These are phyloP conservation scores for Acromyrmex charruanus DNA, from an alignment of 1,140 invertebrate genomes.

Conservation along the genomic window DNA sequence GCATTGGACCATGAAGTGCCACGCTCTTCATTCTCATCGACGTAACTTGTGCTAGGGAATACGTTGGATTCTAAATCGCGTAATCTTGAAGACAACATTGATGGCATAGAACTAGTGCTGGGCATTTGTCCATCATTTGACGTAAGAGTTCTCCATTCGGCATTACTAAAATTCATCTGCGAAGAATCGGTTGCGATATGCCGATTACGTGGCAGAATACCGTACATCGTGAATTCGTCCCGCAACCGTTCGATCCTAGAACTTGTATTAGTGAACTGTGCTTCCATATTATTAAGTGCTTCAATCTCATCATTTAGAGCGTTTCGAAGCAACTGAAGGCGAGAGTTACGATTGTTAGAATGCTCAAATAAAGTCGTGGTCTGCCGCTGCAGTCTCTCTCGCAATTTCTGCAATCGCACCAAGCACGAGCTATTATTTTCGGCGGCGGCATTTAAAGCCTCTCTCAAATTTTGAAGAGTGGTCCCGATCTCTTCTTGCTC, in stretches of 20 bases:
- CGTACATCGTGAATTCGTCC: constrained; percentile 64
- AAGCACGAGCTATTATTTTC: constrained; percentile 72
- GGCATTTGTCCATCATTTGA: constrained; percentile 48
- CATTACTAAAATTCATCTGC: constrained; percentile 40
- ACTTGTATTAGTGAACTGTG: constrained; percentile 70
- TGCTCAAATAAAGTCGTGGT: constrained; percentile 58
- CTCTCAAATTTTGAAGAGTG: constrained; percentile 66
- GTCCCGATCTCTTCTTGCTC: constrained; percentile 62
- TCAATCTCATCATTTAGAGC: constrained; percentile 74
- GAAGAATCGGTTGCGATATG: constrained; percentile 22
- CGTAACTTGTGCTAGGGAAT: constrained; percentile 35
- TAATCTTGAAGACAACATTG: background rate
- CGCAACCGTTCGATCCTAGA: constrained; percentile 73
- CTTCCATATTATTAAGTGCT: constrained; percentile 74
- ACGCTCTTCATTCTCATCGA: background rate
- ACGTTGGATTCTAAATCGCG: constrained; percentile 29
- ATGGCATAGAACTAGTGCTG: constrained; percentile 49
- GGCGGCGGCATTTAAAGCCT: constrained; percentile 68
- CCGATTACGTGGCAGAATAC: constrained; percentile 46
- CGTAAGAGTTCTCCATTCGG: constrained; percentile 18
- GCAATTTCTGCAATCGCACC: constrained; percentile 69
- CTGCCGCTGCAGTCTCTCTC: constrained; percentile 67
- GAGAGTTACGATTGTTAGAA: constrained; percentile 50
- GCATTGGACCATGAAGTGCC: background rate
- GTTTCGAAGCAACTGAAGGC: constrained; percentile 67